These are phyloP conservation scores for Danio tinwini DNA, from an alignment of 2,797 vertebrate genomes.

Conservation along the genomic window DNA sequence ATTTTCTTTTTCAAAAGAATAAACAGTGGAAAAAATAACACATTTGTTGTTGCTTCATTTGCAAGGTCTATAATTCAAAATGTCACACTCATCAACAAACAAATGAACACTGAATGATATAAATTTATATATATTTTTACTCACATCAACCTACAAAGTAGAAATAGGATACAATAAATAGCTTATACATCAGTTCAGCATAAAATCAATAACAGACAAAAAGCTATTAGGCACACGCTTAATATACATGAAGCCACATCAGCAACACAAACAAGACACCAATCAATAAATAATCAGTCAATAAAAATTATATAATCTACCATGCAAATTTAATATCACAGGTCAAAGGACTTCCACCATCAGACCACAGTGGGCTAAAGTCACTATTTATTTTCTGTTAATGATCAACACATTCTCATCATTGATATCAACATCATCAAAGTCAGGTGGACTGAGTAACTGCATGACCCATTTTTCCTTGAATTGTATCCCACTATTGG, in stretches of 20 bases:
- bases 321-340: neutral
- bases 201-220: neutral
- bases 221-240: neutral
- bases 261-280: neutral
- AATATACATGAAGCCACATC: neutral
- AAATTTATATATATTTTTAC: neutral
- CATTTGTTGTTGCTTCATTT: neutral
- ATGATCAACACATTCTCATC: constrained; percentile 69
- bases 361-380: constrained; percentile 72
- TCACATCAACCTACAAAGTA: neutral
- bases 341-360: constrained; percentile 70
- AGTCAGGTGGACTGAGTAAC: neutral
- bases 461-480: constrained; percentile 29
- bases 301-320: neutral
- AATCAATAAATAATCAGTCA: neutral
- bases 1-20: constrained; percentile 17
- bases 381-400: constrained; percentile 79
- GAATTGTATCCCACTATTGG: constrained; percentile 36
- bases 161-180: neutral
- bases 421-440: constrained; percentile 60
- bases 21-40: constrained; percentile 25
- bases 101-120: neutral
- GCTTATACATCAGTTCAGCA: neutral
- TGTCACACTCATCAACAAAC: neutral
- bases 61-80: neutral